Base-by-base conservation (phyloP, 1,140 invertebrate species). In the Polypedilum pembai region DNA sequence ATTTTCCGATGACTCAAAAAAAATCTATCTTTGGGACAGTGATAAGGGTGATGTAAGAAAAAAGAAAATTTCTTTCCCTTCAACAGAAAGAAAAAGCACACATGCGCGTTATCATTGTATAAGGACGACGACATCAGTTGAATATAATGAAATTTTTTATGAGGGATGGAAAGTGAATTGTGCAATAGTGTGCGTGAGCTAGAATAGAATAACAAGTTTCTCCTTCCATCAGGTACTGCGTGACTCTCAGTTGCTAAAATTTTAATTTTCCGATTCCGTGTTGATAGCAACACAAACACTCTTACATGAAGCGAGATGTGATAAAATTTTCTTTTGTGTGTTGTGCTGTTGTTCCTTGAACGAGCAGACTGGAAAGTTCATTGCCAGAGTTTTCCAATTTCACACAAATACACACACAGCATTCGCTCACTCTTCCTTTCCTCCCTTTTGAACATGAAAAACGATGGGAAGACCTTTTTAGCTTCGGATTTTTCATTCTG, bases 141-240 rank as follows among this genome's bases (percentile, higher is more conserved):
- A 56, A n/a, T 45, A 45, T 45, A 45, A 45, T n/a, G 4, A 56
- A 56, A 15, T 33, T 33, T 33, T 33, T 1, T 33, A 5, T 33
- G 24, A 56, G 45, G 65, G 65, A 69, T 69, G 65, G 65, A 69
- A 69, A 69, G 65, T 69, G 17, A 69, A 73, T 8, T 3, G 12
- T 41, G 7, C 73, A 8, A 21, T 20, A 24, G 40, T 24, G 20
- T 41, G 21, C 24, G 73, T 41, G 17, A 17, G 20, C 40, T 33
- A 40, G 40, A 17, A 76, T 12, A 74, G 66, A 15, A 41, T 33
- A 65, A 3, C 65, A 69, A 20, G 10, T 69, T 69, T 69, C 65
- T 69, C 20, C 17, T 85, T 82, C 83, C 81, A 82, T 87, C 90
- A 91, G 89, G 90, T 91, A 91, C 90, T 90, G 86, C 89, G 89